Percentiles rank a stretch among this genome's conserved stretches.
Evolutionary conservation across 2,797 vertebrate species (phyloP).

Genomic region (Acrossocheilus fasciatus): DNA sequence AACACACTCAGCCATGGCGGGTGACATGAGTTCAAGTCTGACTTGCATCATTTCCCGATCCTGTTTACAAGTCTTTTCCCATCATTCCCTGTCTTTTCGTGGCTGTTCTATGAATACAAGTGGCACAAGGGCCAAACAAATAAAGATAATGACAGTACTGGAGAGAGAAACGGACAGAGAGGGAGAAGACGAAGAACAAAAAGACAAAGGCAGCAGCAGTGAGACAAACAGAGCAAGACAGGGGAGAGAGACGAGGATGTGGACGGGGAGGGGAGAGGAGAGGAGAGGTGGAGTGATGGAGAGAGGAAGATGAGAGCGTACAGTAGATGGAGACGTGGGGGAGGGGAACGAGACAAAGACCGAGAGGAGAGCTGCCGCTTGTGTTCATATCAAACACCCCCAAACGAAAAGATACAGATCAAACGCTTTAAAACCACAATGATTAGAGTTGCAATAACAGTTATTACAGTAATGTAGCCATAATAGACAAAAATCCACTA

Average conservation of each 20-base stretch:
- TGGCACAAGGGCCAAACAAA: neutral
- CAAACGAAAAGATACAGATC: conserved; percentile 9
- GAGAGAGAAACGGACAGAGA: conserved; percentile 15
- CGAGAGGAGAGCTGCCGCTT: conserved; percentile 37
- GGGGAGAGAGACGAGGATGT: neutral
- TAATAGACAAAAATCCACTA: conserved; percentile 7
- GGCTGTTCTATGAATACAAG: conserved; percentile 3
- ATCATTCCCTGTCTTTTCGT: neutral
- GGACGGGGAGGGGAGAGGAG: neutral
- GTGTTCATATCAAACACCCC: neutral
- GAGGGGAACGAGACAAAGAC: conserved; percentile 64
- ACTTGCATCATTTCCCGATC: neutral
- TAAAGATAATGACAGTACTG: neutral
- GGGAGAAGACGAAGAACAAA: conserved; percentile 1
- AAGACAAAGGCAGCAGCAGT: conserved; percentile 10
- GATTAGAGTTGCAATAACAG: neutral
- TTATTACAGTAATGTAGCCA: neutral
- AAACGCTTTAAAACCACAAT: conserved; percentile 12
- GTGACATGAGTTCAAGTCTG: neutral
- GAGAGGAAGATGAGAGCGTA: conserved; percentile 46
- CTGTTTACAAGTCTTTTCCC: conserved; percentile 6
- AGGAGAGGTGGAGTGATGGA: conserved; percentile 18
- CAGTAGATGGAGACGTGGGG: conserved; percentile 54
- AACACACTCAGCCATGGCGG: neutral
- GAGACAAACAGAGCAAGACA: conserved; percentile 25